Conservation (phyloP, 1,140 invertebrate genomes). For the Melanaphis sacchari region DNA sequence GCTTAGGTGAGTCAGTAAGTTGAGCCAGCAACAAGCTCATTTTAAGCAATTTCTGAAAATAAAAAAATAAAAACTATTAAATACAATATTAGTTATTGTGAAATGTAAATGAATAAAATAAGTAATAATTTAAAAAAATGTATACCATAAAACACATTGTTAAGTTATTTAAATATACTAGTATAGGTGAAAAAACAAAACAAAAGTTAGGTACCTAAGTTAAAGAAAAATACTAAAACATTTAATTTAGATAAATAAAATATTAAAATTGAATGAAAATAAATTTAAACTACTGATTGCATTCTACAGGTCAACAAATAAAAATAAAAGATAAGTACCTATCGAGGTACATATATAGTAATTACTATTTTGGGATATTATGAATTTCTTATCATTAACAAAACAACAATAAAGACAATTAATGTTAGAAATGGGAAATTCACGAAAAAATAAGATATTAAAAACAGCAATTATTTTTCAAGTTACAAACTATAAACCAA, state of each 20-base stretch:
- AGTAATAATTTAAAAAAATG: neutral
- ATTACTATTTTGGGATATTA: neutral
- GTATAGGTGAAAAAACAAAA: neutral
- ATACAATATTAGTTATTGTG: neutral
- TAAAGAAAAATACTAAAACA: neutral
- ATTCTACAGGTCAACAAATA: conserved; percentile 3
- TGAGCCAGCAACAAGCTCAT: neutral
- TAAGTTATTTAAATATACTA: neutral
- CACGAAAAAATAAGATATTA: neutral
- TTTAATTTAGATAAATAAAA: neutral
- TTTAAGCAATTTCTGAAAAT: conserved; percentile 53
- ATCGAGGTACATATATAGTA: neutral
- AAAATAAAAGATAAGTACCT: neutral
- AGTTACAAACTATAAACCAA: neutral
- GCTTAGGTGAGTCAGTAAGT: neutral
- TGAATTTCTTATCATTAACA: conserved; percentile 36
- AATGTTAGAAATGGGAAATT: conserved; percentile 33
- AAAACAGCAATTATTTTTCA: conserved; percentile 24
- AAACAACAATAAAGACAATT: conserved; percentile 10
- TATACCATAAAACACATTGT: conserved; percentile 38
- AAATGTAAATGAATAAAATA: neutral
- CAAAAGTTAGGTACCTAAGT: neutral
- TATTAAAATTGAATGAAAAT: neutral
- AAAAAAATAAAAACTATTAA: neutral
- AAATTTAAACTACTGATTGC: neutral